Evolutionary conservation across 2,888 invertebrate species (phyloP), one percentile per base, ranked within the genome.

Genomic region (Teinopalpus imperialis): DNA sequence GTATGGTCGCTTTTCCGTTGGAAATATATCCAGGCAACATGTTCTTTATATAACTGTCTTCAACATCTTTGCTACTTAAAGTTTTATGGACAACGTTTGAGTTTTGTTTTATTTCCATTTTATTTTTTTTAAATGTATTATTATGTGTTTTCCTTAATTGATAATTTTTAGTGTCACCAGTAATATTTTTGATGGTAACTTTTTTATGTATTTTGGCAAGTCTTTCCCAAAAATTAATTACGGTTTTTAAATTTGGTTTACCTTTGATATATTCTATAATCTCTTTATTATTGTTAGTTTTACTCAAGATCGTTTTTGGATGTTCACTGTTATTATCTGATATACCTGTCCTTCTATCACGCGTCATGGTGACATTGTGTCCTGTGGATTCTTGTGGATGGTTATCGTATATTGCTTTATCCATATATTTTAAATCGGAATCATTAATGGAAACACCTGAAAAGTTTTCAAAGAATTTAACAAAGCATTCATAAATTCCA

Each of bases 151-250:
- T 43, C 9, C 8, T 39, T 13, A 35, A 13, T 31, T 34, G 37
- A 4, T 20, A 9, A 5, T 16, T 24, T 14, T 23, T 12, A 13
- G 2, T 23, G 4, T 35, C 35, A 10, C 4, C n/a, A n/a, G n/a
- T n/a, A n/a, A n/a, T n/a, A n/a, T n/a, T n/a, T n/a, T n/a, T n/a
- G n/a, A n/a, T 32, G 2, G 12, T 21, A 3, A 10, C 4, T 20
- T 16, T 13, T n/a, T 23, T 20, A 7, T 27, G 4, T 8, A 29
- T 37, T 24, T 27, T 29, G 2, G 7, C 46, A 5, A 43, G 34
- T 37, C 16, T 51, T 36, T 53, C 26, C 56, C 58, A 57, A 43
- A 74, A 69, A 3, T 62, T 57, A 7, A 72, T 46, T 7, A 73
- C 47, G 14, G 53, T 66, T n/a, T 62, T 53, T 5, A 71, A 43